Base-by-base conservation (phyloP, 2,888 invertebrate genomes). In the Caenorhabditis zanzibari region DNA sequence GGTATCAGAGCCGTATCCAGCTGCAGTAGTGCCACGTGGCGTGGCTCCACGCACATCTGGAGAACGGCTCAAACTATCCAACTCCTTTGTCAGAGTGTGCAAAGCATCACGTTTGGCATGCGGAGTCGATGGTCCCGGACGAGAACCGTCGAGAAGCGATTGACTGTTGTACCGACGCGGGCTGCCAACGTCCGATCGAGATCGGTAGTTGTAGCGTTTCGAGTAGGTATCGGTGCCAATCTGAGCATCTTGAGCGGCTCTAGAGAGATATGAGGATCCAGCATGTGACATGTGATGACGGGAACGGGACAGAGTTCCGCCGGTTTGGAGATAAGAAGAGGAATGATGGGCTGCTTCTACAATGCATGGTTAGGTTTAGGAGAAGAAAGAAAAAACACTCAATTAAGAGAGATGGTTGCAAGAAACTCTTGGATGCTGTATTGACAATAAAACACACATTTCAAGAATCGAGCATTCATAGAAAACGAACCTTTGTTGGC, bases 51-150 rank as follows among this genome's bases (percentile, higher is more conserved):
- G 74, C 19, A 74, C 64, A 35, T 86, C 90, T 14, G 92, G 91
- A 10, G 91, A 90, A 12, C 92, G 69, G 47, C 89, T 88, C 73
- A 92, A 69, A 14, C 91, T 90, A 84, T 92, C 92, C 72, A 92
- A 83, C 86, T 92, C 92, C 52, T 90, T 89, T 81, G 92, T 92
- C 73, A 92, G 87, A 6, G 90, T 90, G 82, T 90, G 90, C 64
- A 92, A 86, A 28, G 92, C 92, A 69, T 92, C 92, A 4, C 90
- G 85, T 61, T 88, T 88, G 44, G 89, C 87, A 68, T 91, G 89
- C 1, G 92, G 92, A n/a, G 92, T 92, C 64, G 88, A 84, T 16
- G 92, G 92, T 6, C 92, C 92, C 24, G 92, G 92, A 22, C 92
- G 85, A 7, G 88, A 87, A 28, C 92, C 92, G 84, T 92, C 92